phyloP scores from a whole-genome alignment of 1,140 invertebrate genomes.

The Apis laboriosa region DNA sequence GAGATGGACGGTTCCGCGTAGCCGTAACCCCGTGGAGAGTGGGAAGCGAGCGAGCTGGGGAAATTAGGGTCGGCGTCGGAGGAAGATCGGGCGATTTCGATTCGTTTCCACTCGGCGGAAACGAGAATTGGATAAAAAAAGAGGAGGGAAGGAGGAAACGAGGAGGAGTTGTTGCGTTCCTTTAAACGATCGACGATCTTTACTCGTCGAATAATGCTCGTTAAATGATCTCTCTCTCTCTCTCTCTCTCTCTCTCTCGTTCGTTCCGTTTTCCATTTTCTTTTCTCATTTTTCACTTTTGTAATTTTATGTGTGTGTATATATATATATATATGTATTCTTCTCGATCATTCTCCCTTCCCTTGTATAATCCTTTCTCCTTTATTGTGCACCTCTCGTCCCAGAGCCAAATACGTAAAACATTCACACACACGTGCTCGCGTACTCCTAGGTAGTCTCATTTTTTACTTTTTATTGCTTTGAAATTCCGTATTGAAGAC shows the following conservation, averaged over 20 bases:
- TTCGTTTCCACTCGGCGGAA: not conserved
- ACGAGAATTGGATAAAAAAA: constrained; percentile 6
- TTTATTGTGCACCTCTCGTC: constrained; percentile 33
- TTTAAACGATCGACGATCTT: constrained; percentile 25
- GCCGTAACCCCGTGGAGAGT: constrained; percentile 6
- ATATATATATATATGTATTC: too few species aligned
- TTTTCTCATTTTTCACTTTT: constrained; percentile 19
- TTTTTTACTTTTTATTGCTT: constrained; percentile 76
- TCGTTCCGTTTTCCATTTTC: not conserved
- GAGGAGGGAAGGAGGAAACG: not conserved
- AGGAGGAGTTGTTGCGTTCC: constrained; percentile 20
- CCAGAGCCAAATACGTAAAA: not conserved
- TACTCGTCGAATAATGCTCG: constrained; percentile 28
- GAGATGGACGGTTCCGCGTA: constrained; percentile 18
- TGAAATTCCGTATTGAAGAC: constrained; percentile 80
- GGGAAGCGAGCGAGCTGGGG: not conserved
- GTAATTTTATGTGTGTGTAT: not conserved
- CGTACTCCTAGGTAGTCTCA: constrained; percentile 65
- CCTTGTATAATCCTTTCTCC: not conserved
- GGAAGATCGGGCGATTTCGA: constrained; percentile 44
- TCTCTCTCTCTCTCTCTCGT: not conserved
- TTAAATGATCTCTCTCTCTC: not conserved
- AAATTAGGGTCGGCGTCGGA: constrained; percentile 19
- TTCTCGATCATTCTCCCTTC: not conserved
- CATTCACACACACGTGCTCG: constrained; percentile 59